Conservation (phyloP, 2,888 invertebrate genomes). For the Drosophila rellima region DNA sequence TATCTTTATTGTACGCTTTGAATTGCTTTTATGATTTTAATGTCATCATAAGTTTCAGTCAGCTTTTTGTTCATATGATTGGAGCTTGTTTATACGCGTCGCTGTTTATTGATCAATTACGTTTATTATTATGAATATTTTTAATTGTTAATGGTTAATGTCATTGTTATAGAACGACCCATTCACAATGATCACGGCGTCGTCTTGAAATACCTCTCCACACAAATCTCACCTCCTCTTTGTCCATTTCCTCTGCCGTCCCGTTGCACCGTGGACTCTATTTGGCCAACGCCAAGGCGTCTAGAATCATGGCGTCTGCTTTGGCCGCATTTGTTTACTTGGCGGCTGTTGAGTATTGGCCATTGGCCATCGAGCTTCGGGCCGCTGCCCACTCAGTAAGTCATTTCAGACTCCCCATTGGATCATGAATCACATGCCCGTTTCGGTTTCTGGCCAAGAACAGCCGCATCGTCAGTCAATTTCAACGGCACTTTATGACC, state of each 20-base stretch:
- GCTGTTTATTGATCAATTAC: slow-evolving; percentile 83
- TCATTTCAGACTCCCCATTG: slow-evolving; percentile 31
- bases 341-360: background rate
- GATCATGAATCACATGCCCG: slow-evolving; percentile 36
- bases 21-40: slow-evolving; percentile 85
- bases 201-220: slow-evolving; percentile 39
- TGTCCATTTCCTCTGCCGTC: background rate
- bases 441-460: slow-evolving; percentile 22
- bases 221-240: slow-evolving; percentile 1
- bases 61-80: slow-evolving; percentile 57
- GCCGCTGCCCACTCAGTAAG: slow-evolving; percentile 17
- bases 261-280: slow-evolving; percentile 24
- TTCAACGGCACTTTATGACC: slow-evolving; percentile 55
- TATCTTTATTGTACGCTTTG: slow-evolving; percentile 82
- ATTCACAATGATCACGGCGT: slow-evolving; percentile 44
- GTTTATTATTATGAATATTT: slow-evolving; percentile 80
- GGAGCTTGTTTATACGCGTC: slow-evolving; percentile 65
- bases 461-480: slow-evolving; percentile 50
- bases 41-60: slow-evolving; percentile 83
- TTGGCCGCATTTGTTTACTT: slow-evolving; percentile 49
- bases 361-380: slow-evolving; percentile 8
- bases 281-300: slow-evolving; percentile 59
- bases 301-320: slow-evolving; percentile 41
- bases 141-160: slow-evolving; percentile 76
- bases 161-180: slow-evolving; percentile 66